phyloP scores from a whole-genome alignment of 2,797 vertebrate genomes.

The Centropyge bicolor region DNA sequence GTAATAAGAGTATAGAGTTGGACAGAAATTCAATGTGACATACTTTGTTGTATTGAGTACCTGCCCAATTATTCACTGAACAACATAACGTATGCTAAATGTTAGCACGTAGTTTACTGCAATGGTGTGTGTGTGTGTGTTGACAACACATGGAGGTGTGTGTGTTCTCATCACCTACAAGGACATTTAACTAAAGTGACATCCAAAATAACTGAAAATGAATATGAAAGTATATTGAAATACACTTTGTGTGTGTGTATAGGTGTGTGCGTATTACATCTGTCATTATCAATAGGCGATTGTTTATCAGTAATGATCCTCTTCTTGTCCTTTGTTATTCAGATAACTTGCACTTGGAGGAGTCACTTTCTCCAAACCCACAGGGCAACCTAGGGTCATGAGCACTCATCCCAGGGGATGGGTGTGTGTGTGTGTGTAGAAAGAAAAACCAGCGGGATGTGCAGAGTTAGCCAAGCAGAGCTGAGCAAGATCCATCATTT shows the following conservation, averaged over 20 bases:
- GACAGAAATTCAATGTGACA: neutral
- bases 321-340: constrained; percentile 74
- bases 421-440: constrained; percentile 26
- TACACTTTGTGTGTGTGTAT: neutral
- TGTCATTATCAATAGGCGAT: constrained; percentile 47
- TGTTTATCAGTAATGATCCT: constrained; percentile 53
- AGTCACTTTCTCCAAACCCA: constrained; percentile 74
- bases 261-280: no score
- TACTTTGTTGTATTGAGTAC: neutral
- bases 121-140: neutral
- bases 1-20: neutral
- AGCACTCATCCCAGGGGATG: constrained; percentile 55
- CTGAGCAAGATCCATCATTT: constrained; percentile 53
- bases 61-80: neutral
- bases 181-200: neutral
- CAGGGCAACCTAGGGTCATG: constrained; percentile 76
- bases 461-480: constrained; percentile 54
- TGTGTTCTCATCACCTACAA: neutral
- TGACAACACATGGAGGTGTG: neutral
- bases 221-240: neutral
- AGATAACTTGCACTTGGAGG: constrained; percentile 68
- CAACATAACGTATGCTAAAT: neutral
- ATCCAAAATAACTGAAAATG: neutral
- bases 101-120: neutral
- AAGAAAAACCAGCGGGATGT: constrained; percentile 42